Base-by-base conservation (phyloP, 2,888 invertebrate species). In the Norana najaformis region DNA sequence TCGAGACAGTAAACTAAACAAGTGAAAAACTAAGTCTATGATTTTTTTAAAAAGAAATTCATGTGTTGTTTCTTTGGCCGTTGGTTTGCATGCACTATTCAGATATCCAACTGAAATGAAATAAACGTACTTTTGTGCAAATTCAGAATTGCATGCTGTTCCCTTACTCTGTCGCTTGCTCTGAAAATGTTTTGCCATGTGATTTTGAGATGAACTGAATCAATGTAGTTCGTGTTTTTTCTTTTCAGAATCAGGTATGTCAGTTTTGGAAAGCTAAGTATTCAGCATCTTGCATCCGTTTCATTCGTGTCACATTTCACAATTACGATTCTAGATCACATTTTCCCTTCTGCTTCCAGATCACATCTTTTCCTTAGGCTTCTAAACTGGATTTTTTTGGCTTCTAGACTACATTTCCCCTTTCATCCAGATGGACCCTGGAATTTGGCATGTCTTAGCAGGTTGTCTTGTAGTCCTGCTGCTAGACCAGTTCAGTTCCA, bases 231-330 rank as follows among this genome's bases (percentile, higher is more conserved):
- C 23, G 20, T 3, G 18, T 85, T 34, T 85, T 85, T 85, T 85
- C 85, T 23, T 85, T 85, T 85, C 85, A 85, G 85, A 85, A 23
- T 85, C 85, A 85, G 85, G 85, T 85, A 36, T 37, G 85, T 85
- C 37, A 35, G 8, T 37, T 36, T 35, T 23, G 35, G 18, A 37
- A 85, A 85, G 85, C 85, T 85, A 85, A 85, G 85, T 85, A 85
- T 14, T 37, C 36, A 36, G 20, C 35, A 30, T 85, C 37, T 36
- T 85, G 16, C 85, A 36, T 85, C 35, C 23, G 11, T 23, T 16
- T 85, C 85, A 85, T 85, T 23, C 23, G n/a, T n/a, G 30, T 69
- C n/a, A n/a, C n/a, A n/a, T 69, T n/a, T 69, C 30, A 13, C 0
- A 30, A 30, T 69, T n/a, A 30, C 13, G n/a, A 16, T 30, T 69